Conservation (phyloP, 92 coral and sea anemone genomes). For the Desmophyllum pertusum region DNA sequence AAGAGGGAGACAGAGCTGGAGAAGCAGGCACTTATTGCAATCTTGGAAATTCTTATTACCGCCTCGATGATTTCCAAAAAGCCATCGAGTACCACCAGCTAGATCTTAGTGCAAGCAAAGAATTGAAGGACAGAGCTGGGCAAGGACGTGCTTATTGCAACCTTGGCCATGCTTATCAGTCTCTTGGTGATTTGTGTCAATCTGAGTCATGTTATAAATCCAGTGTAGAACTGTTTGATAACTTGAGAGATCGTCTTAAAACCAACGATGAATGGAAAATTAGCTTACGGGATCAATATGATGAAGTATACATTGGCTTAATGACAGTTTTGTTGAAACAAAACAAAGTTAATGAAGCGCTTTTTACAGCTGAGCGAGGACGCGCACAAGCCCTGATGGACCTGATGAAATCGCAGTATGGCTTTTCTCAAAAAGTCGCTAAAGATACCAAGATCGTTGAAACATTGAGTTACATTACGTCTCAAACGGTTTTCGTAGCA, state of each 20-base stretch:
- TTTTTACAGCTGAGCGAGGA: neutral
- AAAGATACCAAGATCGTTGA: too few relatives aligned
- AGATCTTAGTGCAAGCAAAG: neutral
- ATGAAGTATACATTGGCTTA: neutral
- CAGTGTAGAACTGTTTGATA: neutral
- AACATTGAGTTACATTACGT: too few relatives aligned
- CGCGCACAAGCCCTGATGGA: neutral
- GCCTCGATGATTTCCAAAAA: neutral
- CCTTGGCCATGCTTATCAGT: neutral
- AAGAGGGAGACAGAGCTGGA: neutral
- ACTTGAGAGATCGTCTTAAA: neutral
- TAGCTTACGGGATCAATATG: neutral
- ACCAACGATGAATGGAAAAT: neutral
- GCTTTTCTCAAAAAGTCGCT: too few relatives aligned
- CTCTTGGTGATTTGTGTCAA: too few relatives aligned
- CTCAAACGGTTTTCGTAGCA: too few relatives aligned
- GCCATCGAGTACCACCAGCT: neutral
- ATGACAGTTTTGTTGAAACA: neutral
- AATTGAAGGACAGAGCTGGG: neutral
- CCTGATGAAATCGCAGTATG: too few relatives aligned
- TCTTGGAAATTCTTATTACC: neutral
- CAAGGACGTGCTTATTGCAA: neutral
- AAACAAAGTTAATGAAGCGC: neutral
- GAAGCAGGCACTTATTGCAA: neutral
- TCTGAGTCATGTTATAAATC: too few relatives aligned